These are phyloP conservation scores for Pterobdella sp. DNA, from an alignment of 2,888 invertebrate genomes.

Conservation along the genomic window DNA sequence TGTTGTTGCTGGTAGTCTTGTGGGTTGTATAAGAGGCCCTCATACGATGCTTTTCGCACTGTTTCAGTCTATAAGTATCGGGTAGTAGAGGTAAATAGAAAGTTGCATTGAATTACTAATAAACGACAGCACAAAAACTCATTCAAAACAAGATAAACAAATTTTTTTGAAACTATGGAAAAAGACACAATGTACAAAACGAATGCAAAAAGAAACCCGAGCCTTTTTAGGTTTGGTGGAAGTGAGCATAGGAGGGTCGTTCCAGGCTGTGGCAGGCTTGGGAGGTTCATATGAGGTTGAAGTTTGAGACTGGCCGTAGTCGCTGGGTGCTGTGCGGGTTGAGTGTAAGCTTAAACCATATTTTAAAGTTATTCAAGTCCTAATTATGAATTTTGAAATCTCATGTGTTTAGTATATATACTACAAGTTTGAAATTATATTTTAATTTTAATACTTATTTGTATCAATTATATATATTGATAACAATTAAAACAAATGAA, in stretches of 20 bases:
- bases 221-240: slow-evolving; percentile 21
- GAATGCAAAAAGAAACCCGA: not conserved
- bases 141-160: not conserved
- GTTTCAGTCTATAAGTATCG: slow-evolving; percentile 30
- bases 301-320: not conserved
- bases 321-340: not conserved
- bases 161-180: too few relatives aligned
- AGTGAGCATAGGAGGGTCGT: slow-evolving; percentile 32
- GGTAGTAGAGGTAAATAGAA: not conserved
- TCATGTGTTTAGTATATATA: too few relatives aligned
- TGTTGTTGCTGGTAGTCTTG: slow-evolving; percentile 30
- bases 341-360: not conserved
- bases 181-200: too few relatives aligned
- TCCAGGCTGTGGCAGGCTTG: slow-evolving; percentile 28
- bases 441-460: not conserved
- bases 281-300: slow-evolving; percentile 1
- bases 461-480: too few relatives aligned
- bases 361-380: not conserved
- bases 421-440: too few relatives aligned
- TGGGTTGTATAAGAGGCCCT: slow-evolving; percentile 42
- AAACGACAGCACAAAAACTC: not conserved
- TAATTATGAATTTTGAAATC: too few relatives aligned
- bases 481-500: too few relatives aligned
- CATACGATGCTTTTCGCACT: slow-evolving; percentile 40
- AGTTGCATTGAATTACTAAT: too few relatives aligned